Base-by-base conservation (phyloP, 2,797 vertebrate genomes). In the Xyrichtys novacula region DNA sequence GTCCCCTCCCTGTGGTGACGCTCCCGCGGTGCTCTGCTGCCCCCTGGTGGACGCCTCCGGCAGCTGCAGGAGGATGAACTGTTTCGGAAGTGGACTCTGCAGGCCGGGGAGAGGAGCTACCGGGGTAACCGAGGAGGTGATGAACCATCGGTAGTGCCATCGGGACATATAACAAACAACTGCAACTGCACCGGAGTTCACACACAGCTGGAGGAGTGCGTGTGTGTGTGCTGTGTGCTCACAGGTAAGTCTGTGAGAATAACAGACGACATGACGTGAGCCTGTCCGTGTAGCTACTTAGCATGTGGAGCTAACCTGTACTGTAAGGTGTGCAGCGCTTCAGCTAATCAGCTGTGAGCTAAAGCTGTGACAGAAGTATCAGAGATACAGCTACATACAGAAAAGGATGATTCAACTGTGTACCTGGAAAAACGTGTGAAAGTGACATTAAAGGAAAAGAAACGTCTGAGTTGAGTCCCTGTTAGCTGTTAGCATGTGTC, bases 21-120 rank as follows among this genome's bases (percentile, higher is more conserved):
- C 0, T 1, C n/a, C 3, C 9, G 0, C 0, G 3, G 38, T 17
- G 39, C 56, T 26, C 49, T 46, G 40, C 23, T 28, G 83, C 83
- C 84, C 26, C 76, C 89, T 85, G 68, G 59, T 31, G 90, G 68
- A 22, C 4, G 4, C 15, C 1, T 0, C 28, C 5, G 0, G 65
- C 32, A n/a, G 8, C 1, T 32, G 2, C 83, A 64, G 56, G 32
- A 40, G 57, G 23, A 84, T 77, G 71, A 84, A 79, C 68, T 65
- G 78, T 79, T 85, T 82, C 58, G 80, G 86, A 89, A 88, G 90
- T 79, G 79, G 61, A 78, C 59, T 4, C 71, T 34, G 57, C 70
- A 64, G 72, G 70, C 49, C 57, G 23, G 64, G 58, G 81, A 82
- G 83, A 64, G 56, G 64, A 78, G 55, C 79, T 7, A 44, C 65